Percentiles rank a stretch among this genome's conserved stretches.
These are phyloP conservation scores for Falco peregrinus DNA, from an alignment of 2,797 vertebrate species.

Conservation along the genomic window DNA sequence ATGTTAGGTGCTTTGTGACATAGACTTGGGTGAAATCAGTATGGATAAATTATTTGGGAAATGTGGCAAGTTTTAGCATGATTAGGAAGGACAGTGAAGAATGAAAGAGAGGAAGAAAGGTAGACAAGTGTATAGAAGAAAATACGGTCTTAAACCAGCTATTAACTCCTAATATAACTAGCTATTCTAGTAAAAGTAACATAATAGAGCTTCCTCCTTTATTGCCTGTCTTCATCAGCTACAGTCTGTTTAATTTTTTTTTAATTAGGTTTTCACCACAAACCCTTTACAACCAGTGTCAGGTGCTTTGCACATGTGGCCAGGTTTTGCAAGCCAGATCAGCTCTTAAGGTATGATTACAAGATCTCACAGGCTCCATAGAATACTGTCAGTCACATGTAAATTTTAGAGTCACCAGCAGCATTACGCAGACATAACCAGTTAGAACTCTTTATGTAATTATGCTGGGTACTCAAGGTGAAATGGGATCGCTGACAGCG, in stretches of 20 bases:
- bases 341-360: background rate
- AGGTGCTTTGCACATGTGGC: no score
- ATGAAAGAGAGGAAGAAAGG: background rate
- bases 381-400: background rate
- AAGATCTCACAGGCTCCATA: background rate
- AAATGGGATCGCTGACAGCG: background rate
- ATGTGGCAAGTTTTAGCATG: background rate
- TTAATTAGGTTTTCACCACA: background rate
- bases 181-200: background rate
- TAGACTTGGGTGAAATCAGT: background rate
- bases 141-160: background rate
- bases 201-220: background rate
- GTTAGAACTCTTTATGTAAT: background rate
- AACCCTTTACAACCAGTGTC: background rate
- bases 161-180: background rate
- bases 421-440: background rate
- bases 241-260: background rate
- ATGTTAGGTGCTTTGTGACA: background rate
- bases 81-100: background rate
- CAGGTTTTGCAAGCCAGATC: background rate
- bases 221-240: background rate
- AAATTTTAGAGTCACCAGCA: background rate
- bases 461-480: background rate
- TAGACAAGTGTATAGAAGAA: background rate
- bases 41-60: background rate